Conservation (phyloP, 2,888 invertebrate genomes). For the Eilema griseolum region DNA sequence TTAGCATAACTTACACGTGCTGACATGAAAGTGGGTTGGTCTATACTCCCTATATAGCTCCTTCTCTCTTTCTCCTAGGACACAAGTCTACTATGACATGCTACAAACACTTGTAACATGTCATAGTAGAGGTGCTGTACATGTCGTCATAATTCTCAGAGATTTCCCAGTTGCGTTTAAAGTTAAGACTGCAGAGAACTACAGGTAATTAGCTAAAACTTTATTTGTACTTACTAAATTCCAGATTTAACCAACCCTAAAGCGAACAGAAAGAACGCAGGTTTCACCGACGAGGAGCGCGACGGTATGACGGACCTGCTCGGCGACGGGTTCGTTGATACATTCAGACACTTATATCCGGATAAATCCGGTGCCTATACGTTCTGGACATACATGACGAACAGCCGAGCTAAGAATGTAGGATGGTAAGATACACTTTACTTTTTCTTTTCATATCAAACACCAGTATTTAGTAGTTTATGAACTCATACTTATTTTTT, state of each 20-base stretch:
- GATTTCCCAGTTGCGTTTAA: too few relatives aligned
- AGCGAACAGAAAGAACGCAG: conserved; percentile 96
- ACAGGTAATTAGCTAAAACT: not conserved
- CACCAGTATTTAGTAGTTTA: too few relatives aligned
- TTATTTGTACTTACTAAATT: conserved; percentile 20
- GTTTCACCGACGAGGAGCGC: conserved; percentile 98
- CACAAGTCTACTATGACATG: too few relatives aligned
- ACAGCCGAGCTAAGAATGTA: conserved; percentile 95
- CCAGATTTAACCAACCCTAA: conserved; percentile 97
- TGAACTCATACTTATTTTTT: too few relatives aligned
- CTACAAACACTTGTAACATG: too few relatives aligned
- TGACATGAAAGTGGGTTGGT: too few relatives aligned
- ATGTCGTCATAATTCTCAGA: too few relatives aligned
- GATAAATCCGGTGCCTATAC: conserved; percentile 94
- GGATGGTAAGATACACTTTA: conserved; percentile 92
- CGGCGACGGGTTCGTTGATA: conserved; percentile 94
- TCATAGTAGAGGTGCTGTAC: too few relatives aligned
- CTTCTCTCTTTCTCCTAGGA: too few relatives aligned
- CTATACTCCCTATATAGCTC: too few relatives aligned
- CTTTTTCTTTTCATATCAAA: not conserved
- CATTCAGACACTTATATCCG: conserved; percentile 95
- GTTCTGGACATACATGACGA: conserved; percentile 98
- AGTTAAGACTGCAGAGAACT: too few relatives aligned
- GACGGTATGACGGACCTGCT: conserved; percentile 95
- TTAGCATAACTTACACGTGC: too few relatives aligned